Evolutionary conservation across 2,888 invertebrate genomes (phyloP), one percentile per base, ranked within the genome.

Genomic region (Reticulitermes lucifugus): DNA sequence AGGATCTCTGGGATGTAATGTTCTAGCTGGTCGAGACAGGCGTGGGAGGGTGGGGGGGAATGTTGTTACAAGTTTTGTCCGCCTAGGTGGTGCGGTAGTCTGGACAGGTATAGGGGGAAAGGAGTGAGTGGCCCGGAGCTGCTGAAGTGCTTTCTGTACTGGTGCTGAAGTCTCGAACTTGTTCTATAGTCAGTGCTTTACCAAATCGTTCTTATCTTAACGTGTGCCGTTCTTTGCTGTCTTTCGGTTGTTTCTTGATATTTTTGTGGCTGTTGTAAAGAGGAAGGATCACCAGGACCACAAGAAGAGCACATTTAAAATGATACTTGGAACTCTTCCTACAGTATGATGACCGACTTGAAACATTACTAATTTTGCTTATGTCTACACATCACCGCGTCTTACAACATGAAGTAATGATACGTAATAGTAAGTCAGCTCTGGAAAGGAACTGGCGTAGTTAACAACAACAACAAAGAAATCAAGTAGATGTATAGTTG

Each of bases 31-130:
- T n/a, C 6, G 25, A 60, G 9, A 14, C n/a, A 65, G 65, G 9
- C 35, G 35, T 35, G 4, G 35, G 35, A 35, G 35, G 35, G 35
- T 35, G n/a, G 35, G 35, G 35, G 35, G 35, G 35, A 35, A 35
- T 35, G 35, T 35, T 35, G 35, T 35, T 65, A 65, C 65, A 65
- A 65, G 65, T 65, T 65, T 65, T 25, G 65, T 65, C 65, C 65
- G 65, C 65, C 65, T 65, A 65, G 65, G 65, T 65, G 65, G 65
- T 65, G 65, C n/a, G 12, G 65, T 25, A n/a, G 65, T 65, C 65
- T 25, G 65, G 65, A 7, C 65, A 12, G 65, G 65, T 25, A n/a
- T 2, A 14, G 25, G 65, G 65, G 65, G 65, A 12, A n/a, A 4
- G 14, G 65, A 65, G 65, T n/a, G 35, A 35, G 65, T 65, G 65